phyloP scores from a whole-genome alignment of 2,797 vertebrate species.

The Nannoperca australis region DNA sequence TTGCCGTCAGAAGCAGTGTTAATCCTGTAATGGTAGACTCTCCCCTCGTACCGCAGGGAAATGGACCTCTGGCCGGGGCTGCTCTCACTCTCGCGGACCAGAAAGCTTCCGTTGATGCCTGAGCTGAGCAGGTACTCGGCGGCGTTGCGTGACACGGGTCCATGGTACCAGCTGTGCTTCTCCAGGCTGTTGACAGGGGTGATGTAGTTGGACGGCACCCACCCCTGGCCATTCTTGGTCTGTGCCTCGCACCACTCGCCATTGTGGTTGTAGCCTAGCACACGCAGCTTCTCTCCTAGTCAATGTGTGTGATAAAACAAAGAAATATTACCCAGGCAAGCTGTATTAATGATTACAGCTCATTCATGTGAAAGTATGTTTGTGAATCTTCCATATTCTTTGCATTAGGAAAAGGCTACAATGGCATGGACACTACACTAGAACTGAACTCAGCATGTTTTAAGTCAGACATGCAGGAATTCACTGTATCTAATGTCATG shows the following conservation, averaged over 20 bases:
- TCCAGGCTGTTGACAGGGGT: constrained; percentile 98
- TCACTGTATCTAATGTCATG: constrained; percentile 43
- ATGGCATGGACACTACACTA: not conserved
- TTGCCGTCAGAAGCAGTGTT: constrained; percentile 97
- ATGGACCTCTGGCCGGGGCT: constrained; percentile 98
- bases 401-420: not conserved
- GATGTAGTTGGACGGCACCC: constrained; percentile 99
- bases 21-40: constrained; percentile 99
- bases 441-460: constrained; percentile 25
- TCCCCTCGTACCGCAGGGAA: constrained; percentile 94
- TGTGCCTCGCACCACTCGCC: constrained; percentile 99
- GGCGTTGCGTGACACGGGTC: constrained; percentile 95
- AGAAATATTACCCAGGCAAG: not conserved
- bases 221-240: constrained; percentile 98
- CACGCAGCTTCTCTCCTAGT: constrained; percentile 96
- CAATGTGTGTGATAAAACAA: not conserved
- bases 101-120: constrained; percentile 97
- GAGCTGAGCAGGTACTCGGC: constrained; percentile 98
- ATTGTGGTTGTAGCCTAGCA: constrained; percentile 97
- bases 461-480: constrained; percentile 51
- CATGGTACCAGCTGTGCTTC: constrained; percentile 99
- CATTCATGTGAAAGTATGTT: constrained; percentile 6
- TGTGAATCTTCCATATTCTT: constrained; percentile 6
- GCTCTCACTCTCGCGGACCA: constrained; percentile 98
- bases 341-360: not conserved